A percentile compares a stretch with the other conserved stretches of the same genome.
Evolutionary conservation across 1,140 invertebrate species (phyloP).

Genomic region (Cylas formicarius): DNA sequence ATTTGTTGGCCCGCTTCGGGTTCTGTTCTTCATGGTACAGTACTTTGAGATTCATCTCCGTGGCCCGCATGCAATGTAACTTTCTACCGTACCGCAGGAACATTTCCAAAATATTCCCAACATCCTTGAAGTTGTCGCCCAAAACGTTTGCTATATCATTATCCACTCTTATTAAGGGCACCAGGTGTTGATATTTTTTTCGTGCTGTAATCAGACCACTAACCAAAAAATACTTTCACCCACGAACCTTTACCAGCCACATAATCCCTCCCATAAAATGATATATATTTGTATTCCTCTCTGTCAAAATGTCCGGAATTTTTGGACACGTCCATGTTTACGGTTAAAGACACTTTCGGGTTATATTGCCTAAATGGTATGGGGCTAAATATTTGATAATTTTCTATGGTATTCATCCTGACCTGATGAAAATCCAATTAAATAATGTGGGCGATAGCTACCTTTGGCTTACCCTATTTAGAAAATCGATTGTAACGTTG

Average conservation of each 20-base stretch:
- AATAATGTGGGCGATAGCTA: neutral
- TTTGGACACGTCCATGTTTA: slow-evolving; percentile 64
- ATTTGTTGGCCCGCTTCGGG: slow-evolving; percentile 27
- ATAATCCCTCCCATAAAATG: slow-evolving; percentile 80
- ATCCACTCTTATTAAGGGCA: slow-evolving; percentile 57
- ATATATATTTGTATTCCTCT: slow-evolving; percentile 61
- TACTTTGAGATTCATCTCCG: slow-evolving; percentile 62
- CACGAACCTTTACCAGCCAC: slow-evolving; percentile 49
- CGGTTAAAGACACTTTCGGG: slow-evolving; percentile 53
- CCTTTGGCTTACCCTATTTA: slow-evolving; percentile 61
- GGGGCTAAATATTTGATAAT: slow-evolving; percentile 73
- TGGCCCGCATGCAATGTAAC: slow-evolving; percentile 61
- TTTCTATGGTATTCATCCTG: slow-evolving; percentile 76
- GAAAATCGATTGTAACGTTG: slow-evolving; percentile 68
- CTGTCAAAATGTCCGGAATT: slow-evolving; percentile 75
- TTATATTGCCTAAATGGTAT: slow-evolving; percentile 75
- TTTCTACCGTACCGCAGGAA: slow-evolving; percentile 51
- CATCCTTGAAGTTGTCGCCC: slow-evolving; percentile 33
- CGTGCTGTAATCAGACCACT: slow-evolving; percentile 53
- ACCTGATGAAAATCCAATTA: slow-evolving; percentile 45
- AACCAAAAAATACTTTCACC: slow-evolving; percentile 47
- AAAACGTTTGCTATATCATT: slow-evolving; percentile 52
- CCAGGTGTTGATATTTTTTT: slow-evolving; percentile 48
- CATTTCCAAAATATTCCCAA: slow-evolving; percentile 54
- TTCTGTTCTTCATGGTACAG: slow-evolving; percentile 45